phyloP scores from a whole-genome alignment of 2,888 invertebrate genomes.

The Tiliacea aurago region DNA sequence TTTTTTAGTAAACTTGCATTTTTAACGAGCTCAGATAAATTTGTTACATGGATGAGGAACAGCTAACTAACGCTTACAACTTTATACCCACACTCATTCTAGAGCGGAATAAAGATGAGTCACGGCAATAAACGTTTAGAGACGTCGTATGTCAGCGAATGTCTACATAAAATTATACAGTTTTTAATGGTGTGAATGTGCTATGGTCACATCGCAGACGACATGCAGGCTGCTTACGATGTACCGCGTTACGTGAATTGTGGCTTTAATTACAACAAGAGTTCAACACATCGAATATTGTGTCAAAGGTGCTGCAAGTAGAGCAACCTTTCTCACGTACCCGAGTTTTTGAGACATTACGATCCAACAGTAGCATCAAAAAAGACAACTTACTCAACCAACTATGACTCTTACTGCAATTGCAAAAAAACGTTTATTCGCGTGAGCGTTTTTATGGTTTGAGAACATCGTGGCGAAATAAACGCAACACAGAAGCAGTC shows the following conservation, averaged over 20 bases:
- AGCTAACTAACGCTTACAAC: slow-evolving; percentile 53
- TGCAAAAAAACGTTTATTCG: slow-evolving; percentile 46
- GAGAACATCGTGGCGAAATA: slow-evolving; percentile 61
- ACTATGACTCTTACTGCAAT: slow-evolving; percentile 34
- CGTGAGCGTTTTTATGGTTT: slow-evolving; percentile 55
- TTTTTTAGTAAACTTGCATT: slow-evolving; percentile 45
- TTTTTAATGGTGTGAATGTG: slow-evolving; percentile 82
- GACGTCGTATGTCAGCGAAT: slow-evolving; percentile 56
- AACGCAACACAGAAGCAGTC: slow-evolving; percentile 61
- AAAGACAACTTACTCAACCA: slow-evolving; percentile 33
- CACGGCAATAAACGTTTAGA: slow-evolving; percentile 71
- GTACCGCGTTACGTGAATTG: slow-evolving; percentile 70
- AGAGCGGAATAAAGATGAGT: slow-evolving; percentile 74
- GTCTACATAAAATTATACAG: slow-evolving; percentile 71
- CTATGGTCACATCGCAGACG: slow-evolving; percentile 67
- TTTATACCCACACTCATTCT: slow-evolving; percentile 56
- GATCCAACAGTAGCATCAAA: slow-evolving; percentile 53
- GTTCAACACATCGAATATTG: slow-evolving; percentile 74
- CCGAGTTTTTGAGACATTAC: slow-evolving; percentile 58
- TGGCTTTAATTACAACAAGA: slow-evolving; percentile 80
- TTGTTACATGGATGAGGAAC: slow-evolving; percentile 53
- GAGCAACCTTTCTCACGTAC: slow-evolving; percentile 77
- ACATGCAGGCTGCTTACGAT: slow-evolving; percentile 66
- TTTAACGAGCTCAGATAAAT: slow-evolving; percentile 55
- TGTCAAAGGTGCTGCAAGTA: slow-evolving; percentile 82